A percentile compares a stretch with the other conserved stretches of the same genome.
Conservation (phyloP, 2,113 vertebrate genomes). For the zebrafish (Danio rerio) region DNA sequence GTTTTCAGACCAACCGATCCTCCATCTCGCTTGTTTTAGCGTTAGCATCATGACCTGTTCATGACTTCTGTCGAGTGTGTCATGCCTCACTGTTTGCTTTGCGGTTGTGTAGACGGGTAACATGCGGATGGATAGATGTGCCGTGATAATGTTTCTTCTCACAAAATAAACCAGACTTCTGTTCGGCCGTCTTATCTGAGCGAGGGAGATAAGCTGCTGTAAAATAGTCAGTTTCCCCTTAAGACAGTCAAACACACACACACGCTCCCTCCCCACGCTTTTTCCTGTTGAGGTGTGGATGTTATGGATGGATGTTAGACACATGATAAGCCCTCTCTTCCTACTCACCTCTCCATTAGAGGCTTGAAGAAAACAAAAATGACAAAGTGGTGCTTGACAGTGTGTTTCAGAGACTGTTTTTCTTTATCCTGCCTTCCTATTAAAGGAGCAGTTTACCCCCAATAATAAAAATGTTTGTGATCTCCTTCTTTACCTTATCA, state of each 20-base stretch:
- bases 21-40: conserved; percentile 7
- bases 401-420: conserved; percentile 9
- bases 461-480: too few relatives aligned
- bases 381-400: not conserved
- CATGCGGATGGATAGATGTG: conserved; percentile 24
- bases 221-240: conserved; percentile 42
- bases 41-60: conserved; percentile 14
- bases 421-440: not conserved
- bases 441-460: not conserved
- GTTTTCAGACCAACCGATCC: conserved; percentile 32
- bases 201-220: conserved; percentile 37
- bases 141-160: conserved; percentile 10
- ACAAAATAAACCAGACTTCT: conserved; percentile 33
- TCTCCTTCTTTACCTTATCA: too few relatives aligned
- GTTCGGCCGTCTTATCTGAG: conserved; percentile 30
- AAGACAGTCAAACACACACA: conserved; percentile 23
- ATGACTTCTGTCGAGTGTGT: conserved; percentile 30
- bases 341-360: conserved; percentile 31
- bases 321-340: conserved; percentile 43
- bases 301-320: conserved; percentile 42
- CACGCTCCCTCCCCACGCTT: conserved; percentile 21
- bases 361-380: conserved; percentile 13
- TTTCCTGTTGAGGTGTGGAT: conserved; percentile 45
- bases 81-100: conserved; percentile 10
- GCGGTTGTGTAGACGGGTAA: conserved; percentile 14